Conservation (phyloP, 2,797 vertebrate genomes). For the Falco cherrug region DNA sequence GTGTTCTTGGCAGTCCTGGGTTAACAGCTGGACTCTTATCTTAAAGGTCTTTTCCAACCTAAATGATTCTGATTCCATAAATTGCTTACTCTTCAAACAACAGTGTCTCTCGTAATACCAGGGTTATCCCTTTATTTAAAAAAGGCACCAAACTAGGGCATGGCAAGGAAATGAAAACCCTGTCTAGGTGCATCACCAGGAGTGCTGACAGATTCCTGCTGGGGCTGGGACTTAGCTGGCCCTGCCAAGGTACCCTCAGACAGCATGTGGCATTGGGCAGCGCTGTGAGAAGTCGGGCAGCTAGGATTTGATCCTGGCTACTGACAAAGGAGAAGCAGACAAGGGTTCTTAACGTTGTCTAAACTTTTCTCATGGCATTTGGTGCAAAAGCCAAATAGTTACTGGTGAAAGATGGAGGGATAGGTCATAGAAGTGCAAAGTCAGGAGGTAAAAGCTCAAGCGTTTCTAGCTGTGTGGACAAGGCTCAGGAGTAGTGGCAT, state of each 20-base stretch:
- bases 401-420: not conserved
- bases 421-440: not conserved
- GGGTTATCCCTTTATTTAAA: not conserved
- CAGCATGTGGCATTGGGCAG: not conserved
- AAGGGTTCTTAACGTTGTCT: not conserved
- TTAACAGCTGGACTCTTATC: too few species aligned
- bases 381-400: not conserved
- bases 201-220: not conserved
- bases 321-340: not conserved
- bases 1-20: too few species aligned
- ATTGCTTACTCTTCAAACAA: not conserved
- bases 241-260: not conserved
- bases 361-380: not conserved
- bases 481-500: not conserved
- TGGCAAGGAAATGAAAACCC: not conserved
- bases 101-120: not conserved
- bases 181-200: not conserved
- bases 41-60: too few species aligned
- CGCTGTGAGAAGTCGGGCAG: not conserved
- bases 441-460: not conserved
- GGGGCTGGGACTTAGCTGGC: not conserved
- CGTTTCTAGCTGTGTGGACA: not conserved
- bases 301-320: not conserved
- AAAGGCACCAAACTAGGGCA: not conserved
- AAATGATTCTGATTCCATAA: not conserved